Base-by-base conservation (phyloP, 2,888 invertebrate genomes). In the Synanthedon formicaeformis region DNA sequence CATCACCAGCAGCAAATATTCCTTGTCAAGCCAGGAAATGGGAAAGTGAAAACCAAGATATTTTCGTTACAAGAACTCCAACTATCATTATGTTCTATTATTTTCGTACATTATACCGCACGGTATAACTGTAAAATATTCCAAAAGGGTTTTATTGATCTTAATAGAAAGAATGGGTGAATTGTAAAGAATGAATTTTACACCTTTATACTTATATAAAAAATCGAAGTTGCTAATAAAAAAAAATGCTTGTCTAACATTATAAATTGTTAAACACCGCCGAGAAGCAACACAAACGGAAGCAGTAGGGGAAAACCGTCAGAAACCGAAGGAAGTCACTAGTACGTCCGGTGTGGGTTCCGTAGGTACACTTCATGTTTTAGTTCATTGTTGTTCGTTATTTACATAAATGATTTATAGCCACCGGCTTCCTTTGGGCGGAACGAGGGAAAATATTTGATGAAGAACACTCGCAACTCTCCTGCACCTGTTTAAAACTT, bases 371-470 rank as follows among this genome's bases (percentile, higher is more conserved):
- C 66, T 63, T 72, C 75, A 73, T 75, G 75, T 75, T 77, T 75
- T 64, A 66, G 68, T 67, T 72, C 75, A 75, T 77, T 79, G 78
- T 78, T 76, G 73, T 68, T 67, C 61, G 66, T 66, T 73, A 75
- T 79, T 78, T 77, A 67, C 78, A 77, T 78, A 78, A 77, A 76
- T 78, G 75, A 79, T 78, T 78, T 75, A 78, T 67, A 70, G 64
- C 59, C 61, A 55, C 58, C 57, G 63, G 62, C 64, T 68, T 72
- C 69, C 72, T 72, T 74, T 60, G 64, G 57, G 23, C 40, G 23
- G 48, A 14, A 14, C 14, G 14, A 16, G 16, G 11, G 48, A 48
- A 48, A 48, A 48, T 16, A 48, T 16, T 48, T 48, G 48, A 16
- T 13, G 13, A 48, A 11, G 16, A 48, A 48, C 16, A 48, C 48